Conservation (phyloP, 2,797 vertebrate species). For the Myotis planiceps region DNA sequence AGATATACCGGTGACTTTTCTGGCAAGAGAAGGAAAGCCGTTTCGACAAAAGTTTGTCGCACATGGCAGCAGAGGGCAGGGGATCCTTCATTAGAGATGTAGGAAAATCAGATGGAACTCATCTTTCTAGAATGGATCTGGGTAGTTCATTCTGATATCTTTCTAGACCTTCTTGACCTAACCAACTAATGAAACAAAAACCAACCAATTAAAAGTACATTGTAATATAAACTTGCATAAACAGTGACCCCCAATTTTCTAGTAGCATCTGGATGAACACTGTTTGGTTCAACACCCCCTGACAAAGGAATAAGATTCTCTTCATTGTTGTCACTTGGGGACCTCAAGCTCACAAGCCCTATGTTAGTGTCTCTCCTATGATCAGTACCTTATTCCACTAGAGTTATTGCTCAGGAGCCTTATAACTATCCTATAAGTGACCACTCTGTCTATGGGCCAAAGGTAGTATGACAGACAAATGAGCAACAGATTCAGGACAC, state of each 20-base stretch:
- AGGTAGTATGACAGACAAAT: neutral
- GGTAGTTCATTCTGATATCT: neutral
- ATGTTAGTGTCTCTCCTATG: neutral
- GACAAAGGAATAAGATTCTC: neutral
- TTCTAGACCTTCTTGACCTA: conserved; percentile 2
- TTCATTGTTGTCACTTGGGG: neutral
- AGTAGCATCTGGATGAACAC: neutral
- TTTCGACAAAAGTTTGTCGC: neutral
- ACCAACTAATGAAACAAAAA: neutral
- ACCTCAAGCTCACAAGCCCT: neutral
- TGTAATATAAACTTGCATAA: neutral
- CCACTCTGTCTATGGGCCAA: neutral
- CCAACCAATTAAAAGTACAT: neutral
- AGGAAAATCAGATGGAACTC: neutral
- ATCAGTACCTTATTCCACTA: neutral
- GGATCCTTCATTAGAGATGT: neutral
- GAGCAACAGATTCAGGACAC: neutral
- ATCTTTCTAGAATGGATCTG: conserved; percentile 5
- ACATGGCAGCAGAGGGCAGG: neutral
- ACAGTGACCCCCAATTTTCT: neutral
- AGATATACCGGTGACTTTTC: neutral
- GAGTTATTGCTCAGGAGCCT: neutral
- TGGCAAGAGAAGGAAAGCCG: neutral
- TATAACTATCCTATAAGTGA: neutral
- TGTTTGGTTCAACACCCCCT: neutral